phyloP scores from a whole-genome alignment of 2,888 invertebrate genomes.

The Polydrusus tereticollis region DNA sequence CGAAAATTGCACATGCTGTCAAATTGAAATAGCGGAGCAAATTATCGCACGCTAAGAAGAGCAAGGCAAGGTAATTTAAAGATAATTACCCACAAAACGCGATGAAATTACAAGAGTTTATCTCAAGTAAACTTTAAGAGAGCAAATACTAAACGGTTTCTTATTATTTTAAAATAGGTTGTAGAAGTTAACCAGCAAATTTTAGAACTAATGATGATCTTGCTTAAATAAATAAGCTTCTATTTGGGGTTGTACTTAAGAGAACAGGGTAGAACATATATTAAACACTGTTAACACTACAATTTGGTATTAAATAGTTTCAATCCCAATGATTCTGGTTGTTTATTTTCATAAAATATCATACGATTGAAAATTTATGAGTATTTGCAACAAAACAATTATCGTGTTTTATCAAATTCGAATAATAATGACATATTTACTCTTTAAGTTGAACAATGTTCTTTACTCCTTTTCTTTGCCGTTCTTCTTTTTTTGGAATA shows the following conservation, averaged over 20 bases:
- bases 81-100: slow-evolving; percentile 4
- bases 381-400: no score
- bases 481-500: no score
- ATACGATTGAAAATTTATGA: no score
- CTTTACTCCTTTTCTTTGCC: no score
- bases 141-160: background rate
- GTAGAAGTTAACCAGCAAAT: background rate
- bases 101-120: background rate
- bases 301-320: no score
- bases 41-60: slow-evolving; percentile 6
- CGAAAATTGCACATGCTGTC: slow-evolving; percentile 10
- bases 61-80: slow-evolving; percentile 9
- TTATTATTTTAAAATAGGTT: background rate
- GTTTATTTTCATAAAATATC: no score
- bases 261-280: no score
- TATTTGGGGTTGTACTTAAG: background rate
- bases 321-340: no score
- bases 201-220: background rate
- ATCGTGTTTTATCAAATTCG: no score
- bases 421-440: no score
- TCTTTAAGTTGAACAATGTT: no score
- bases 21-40: slow-evolving; percentile 21
- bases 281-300: no score
- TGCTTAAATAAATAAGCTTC: background rate
- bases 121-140: slow-evolving; percentile 2